Conservation (phyloP, 2,113 vertebrate genomes). For the Anoplopoma fimbria region DNA sequence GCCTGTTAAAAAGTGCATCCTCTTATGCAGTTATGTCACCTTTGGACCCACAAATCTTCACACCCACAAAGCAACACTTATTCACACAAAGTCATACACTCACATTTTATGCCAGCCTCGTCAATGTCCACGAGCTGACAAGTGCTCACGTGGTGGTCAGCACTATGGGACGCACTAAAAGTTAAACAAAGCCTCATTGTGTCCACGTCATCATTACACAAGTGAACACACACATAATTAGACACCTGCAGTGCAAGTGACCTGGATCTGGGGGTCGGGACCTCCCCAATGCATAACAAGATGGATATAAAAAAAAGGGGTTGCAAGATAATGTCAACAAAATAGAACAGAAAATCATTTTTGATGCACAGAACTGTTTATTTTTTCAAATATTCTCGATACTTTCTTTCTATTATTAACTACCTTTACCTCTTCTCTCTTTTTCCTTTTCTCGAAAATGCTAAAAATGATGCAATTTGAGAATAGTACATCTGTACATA, state of each 20-base stretch:
- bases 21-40: conserved; percentile 50
- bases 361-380: neutral
- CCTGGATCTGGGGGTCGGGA: neutral
- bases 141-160: conserved; percentile 41
- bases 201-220: conserved; percentile 42
- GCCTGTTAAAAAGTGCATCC: conserved; percentile 41
- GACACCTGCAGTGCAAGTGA: conserved; percentile 18
- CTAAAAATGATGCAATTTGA: neutral
- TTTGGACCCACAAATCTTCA: conserved; percentile 47
- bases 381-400: no score
- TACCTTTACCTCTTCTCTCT: neutral
- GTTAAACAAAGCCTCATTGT: conserved; percentile 56
- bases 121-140: conserved; percentile 15
- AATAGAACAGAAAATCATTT: neutral
- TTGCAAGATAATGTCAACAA: neutral
- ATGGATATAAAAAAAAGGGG: neutral
- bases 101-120: conserved; percentile 24
- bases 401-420: neutral
- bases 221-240: conserved; percentile 30
- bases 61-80: conserved; percentile 42
- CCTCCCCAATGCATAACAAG: neutral
- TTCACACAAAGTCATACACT: conserved; percentile 37
- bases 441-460: neutral
- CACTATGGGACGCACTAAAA: conserved; percentile 29
- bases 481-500: neutral